Evolutionary conservation across 1,140 invertebrate species (phyloP).

Genomic region (Eupeodes corollae): DNA sequence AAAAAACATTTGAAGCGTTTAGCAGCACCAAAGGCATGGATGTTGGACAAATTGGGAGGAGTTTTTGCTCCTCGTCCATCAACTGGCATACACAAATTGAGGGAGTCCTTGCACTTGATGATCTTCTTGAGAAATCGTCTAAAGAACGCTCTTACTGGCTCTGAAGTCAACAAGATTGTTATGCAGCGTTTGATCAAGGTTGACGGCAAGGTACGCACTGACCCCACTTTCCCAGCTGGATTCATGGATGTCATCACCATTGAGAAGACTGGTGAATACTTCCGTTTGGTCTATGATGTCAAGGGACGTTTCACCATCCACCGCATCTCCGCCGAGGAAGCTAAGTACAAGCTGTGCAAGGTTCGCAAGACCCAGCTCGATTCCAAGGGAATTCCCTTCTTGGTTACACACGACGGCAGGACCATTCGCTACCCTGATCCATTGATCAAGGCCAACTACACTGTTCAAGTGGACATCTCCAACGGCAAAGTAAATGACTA

Average conservation of each 20-base stretch:
- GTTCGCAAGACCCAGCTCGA: slow-evolving; percentile 81
- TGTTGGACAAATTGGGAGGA: slow-evolving; percentile 98
- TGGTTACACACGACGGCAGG: slow-evolving; percentile 94
- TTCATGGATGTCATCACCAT: slow-evolving; percentile 99
- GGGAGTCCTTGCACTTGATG: slow-evolving; percentile 92
- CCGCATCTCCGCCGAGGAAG: slow-evolving; percentile 92
- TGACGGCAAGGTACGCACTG: slow-evolving; percentile 95
- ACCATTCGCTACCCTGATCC: slow-evolving; percentile 99
- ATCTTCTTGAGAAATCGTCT: slow-evolving; percentile 94
- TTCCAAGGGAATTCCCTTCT: slow-evolving; percentile 88
- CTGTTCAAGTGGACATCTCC: slow-evolving; percentile 91
- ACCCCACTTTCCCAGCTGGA: slow-evolving; percentile 92
- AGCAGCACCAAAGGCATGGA: slow-evolving; percentile 98
- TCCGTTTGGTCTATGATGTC: slow-evolving; percentile 96
- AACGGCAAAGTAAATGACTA: slow-evolving; percentile 92
- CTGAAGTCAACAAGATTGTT: slow-evolving; percentile 95
- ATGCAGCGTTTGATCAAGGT: slow-evolving; percentile 98
- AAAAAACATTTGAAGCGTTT: slow-evolving; percentile 99
- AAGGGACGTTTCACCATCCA: slow-evolving; percentile 97
- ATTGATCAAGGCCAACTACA: slow-evolving; percentile 92
- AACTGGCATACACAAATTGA: slow-evolving; percentile 92
- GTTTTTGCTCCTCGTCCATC: slow-evolving; percentile 94
- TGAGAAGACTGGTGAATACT: slow-evolving; percentile 95
- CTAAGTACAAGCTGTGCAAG: slow-evolving; percentile 98
- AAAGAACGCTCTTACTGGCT: slow-evolving; percentile 94